Evolutionary conservation across 1,140 invertebrate species (phyloP), one percentile per base, ranked within the genome.

Genomic region (Agraylea sexmaculata): DNA sequence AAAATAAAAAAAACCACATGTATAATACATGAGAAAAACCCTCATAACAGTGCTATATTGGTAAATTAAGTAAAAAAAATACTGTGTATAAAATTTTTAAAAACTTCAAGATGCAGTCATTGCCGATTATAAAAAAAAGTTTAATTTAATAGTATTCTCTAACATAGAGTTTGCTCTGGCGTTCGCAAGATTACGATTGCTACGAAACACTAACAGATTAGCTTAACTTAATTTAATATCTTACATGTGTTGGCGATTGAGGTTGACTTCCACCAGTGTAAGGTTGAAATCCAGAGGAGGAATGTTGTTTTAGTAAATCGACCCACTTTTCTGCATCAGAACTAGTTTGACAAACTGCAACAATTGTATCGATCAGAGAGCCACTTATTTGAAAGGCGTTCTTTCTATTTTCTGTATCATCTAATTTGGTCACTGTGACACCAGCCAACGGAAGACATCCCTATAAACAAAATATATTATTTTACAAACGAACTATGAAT

Each of bases 301-400:
- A 69, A 45, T 75, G 71, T 46, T 84, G 81, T 25, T 75, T 74
- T 4, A 92, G 63, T 29, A 86, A 62, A 38, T 87, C 80, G 18
- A 93, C 77, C 90, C 90, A 96, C 38, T 80, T 77, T 41, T 81
- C 77, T 35, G 85, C 84, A 50, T 92, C 87, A 37, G 83, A 79
- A 51, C 73, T 77, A 2, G 80, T 86, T 52, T 83, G 78, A 57
- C 89, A 95, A 5, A 87, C 69, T 3, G 90, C 88, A 4, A 84
- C 68, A 48, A 93, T 87, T 43, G 77, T 81, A 47, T 94, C 90
- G 48, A 93, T 91, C 71, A 91, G 79, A 12, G 84, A 79, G 36
- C 88, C 87, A 78, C 71, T 81, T 51, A 95, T 90, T 74, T 94
- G 87, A 70, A 94, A 92, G 50, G 86, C 83, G 69, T 91, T 83